Conservation (phyloP, 53 echinoderm and acorn worm genomes). For the Holothuria leucospilota region DNA sequence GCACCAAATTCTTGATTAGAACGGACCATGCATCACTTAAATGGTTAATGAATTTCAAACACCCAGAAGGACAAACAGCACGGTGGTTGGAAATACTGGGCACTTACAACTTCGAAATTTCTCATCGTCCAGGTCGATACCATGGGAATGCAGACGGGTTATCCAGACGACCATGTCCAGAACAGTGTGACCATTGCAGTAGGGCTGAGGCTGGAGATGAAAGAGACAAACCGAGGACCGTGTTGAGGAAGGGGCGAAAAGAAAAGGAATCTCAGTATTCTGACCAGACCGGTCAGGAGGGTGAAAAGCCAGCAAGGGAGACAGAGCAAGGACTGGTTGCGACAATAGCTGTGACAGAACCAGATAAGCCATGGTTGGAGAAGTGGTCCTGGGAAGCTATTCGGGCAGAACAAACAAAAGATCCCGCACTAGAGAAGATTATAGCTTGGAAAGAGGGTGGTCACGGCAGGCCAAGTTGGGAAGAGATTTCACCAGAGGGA, state of each 20-base stretch:
- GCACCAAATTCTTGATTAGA: slow-evolving; percentile 31
- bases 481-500: slow-evolving; percentile 13
- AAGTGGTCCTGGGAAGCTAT: background rate
- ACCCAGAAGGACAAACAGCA: slow-evolving; percentile 62
- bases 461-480: slow-evolving; percentile 39
- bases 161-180: slow-evolving; percentile 51
- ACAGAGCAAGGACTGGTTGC: background rate
- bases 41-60: slow-evolving; percentile 42
- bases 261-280: background rate
- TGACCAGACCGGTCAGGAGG: background rate
- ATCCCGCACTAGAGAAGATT: background rate
- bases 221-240: no score
- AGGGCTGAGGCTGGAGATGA: background rate
- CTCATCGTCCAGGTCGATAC: slow-evolving; percentile 45
- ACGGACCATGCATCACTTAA: slow-evolving; percentile 57
- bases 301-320: background rate
- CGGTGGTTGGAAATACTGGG: slow-evolving; percentile 49
- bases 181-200: background rate
- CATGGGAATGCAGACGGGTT: slow-evolving; percentile 49
- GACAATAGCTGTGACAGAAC: background rate
- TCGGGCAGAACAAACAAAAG: background rate
- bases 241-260: background rate
- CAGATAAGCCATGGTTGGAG: background rate
- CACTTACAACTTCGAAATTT: slow-evolving; percentile 43
- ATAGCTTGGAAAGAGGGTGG: slow-evolving; percentile 20